Percentiles rank a stretch among this genome's conserved stretches.
phyloP scores from a whole-genome alignment of 1,140 invertebrate genomes.

The Bombus pascuorum region DNA sequence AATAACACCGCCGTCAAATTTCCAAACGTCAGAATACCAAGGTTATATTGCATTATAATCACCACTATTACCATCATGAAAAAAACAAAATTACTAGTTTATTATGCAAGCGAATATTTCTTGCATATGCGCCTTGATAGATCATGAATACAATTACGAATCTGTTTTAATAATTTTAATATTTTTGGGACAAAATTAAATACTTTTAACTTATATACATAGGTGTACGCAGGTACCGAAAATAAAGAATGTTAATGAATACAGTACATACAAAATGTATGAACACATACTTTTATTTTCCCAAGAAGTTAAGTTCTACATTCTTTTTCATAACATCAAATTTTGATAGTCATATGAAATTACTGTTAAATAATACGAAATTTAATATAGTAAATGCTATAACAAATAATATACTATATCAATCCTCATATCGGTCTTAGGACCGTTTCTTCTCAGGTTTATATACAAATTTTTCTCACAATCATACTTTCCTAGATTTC shows the following conservation, averaged over 20 bases:
- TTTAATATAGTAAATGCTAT: background rate
- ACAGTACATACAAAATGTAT: too few species aligned
- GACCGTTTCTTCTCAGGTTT: too few species aligned
- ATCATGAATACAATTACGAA: too few species aligned
- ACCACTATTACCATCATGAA: background rate
- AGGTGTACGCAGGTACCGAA: too few species aligned
- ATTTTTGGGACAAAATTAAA: background rate
- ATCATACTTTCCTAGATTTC: too few species aligned
- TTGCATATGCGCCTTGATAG: background rate
- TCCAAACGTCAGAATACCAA: conserved; percentile 53
- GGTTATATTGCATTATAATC: conserved; percentile 40
- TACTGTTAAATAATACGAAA: background rate
- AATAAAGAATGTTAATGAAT: too few species aligned
- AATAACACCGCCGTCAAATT: conserved; percentile 45
- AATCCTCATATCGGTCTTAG: background rate
- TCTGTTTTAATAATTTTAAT: background rate
- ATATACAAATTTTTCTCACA: too few species aligned
- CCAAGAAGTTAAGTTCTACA: too few species aligned
- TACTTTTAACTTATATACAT: too few species aligned
- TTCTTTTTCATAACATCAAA: too few species aligned
- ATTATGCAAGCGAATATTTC: background rate
- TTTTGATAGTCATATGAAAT: background rate
- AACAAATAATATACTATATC: background rate
- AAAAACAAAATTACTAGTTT: background rate
- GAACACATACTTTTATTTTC: too few species aligned